Base-by-base conservation (phyloP, 2,113 vertebrate species). In the Catharus minimus region DNA sequence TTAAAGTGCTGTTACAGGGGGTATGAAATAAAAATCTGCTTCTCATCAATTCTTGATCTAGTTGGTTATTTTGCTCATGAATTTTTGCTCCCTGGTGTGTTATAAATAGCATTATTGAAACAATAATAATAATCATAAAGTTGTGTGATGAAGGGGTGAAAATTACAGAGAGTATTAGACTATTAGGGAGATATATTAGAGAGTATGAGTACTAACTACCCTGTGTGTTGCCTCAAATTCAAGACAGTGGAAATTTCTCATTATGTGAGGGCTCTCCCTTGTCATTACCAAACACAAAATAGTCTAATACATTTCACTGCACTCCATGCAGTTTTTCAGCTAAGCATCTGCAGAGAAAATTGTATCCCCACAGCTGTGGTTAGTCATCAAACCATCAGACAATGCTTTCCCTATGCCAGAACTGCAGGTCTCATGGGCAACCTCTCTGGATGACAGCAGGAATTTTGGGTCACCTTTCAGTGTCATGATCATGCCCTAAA, bases 41-140 rank as follows among this genome's bases (percentile, higher is more conserved):
- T 93, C 88, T 95, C 92, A 95, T 95, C 91, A 94, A 69, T 92
- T 92, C 86, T 82, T 43, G 61, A 76, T 94, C 74, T 69, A 76
- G 41, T 73, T 95, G 76, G 81, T 93, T 96, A 82, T 76, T 89
- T 94, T 69, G 71, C 55, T 79, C 86, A 85, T 74, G 81, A 89
- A 62, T 76, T 86, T 93, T 90, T 79, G 56, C 61, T 92, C 88
- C 94, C 94, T 71, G 57, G 60, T 36, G 92, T 64, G 87, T 89
- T 91, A 93, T 82, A 95, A 95, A 94, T 90, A 94, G 78, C 78
- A 91, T 84, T 93, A 92, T 64, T 82, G 92, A 92, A 93, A 89
- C 78, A 94, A 79, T 92, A 92, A 92, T 94, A 95, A 93, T 88
- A 92, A 92, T 80, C 74, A 91, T 84, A 79, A 82, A 76, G 52